A percentile compares a stretch with the other conserved stretches of the same genome.
phyloP scores from a whole-genome alignment of 2,797 vertebrate genomes.

The Sebastes cheni region DNA sequence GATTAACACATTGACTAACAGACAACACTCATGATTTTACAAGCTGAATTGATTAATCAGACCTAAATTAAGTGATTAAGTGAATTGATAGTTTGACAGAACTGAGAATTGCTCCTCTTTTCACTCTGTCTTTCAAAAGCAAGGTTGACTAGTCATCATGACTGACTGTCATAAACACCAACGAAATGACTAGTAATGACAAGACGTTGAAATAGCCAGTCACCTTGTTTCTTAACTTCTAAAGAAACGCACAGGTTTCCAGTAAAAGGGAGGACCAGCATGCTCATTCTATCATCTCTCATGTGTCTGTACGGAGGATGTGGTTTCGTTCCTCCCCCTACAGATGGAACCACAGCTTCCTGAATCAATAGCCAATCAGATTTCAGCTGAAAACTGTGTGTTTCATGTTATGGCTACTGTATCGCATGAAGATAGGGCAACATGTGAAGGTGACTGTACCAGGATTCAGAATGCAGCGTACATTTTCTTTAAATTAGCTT shows the following conservation, averaged over 20 bases:
- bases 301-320: constrained; percentile 33
- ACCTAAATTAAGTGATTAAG: not conserved
- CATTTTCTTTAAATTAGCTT: not conserved
- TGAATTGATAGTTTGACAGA: not conserved
- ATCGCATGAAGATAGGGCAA: not conserved
- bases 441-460: not conserved
- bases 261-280: not conserved
- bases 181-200: not conserved
- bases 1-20: not conserved
- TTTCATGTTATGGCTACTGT: not conserved
- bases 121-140: not conserved
- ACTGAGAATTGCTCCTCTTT: not conserved
- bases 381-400: not conserved
- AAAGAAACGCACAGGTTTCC: not conserved
- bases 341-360: constrained; percentile 52
- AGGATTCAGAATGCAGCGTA: not conserved
- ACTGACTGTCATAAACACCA: not conserved
- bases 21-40: not conserved
- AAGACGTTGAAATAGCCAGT: not conserved
- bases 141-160: not conserved
- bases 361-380: constrained; percentile 36
- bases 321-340: constrained; percentile 21
- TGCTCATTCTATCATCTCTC: not conserved
- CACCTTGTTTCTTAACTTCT: not conserved
- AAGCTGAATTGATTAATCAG: not conserved